Evolutionary conservation across 2,797 vertebrate genomes (phyloP).

Genomic region (Oreortyx pictus): DNA sequence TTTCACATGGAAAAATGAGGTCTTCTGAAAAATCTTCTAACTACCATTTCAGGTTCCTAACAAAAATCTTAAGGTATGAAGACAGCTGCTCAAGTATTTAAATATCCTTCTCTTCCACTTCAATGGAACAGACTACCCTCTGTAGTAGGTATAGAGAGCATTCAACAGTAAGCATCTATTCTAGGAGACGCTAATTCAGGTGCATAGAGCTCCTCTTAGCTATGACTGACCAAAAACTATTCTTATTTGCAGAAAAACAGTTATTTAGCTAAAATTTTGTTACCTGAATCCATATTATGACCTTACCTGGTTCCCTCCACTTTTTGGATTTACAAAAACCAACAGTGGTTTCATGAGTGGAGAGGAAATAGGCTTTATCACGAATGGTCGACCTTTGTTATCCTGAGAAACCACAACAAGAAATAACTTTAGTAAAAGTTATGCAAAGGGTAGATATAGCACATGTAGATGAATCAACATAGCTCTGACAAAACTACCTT

Average conservation of each 20-base stretch:
- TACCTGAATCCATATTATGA: neutral
- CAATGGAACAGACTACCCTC: neutral
- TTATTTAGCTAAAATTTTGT: neutral
- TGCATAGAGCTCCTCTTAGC: neutral
- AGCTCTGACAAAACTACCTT: neutral
- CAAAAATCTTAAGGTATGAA: neutral
- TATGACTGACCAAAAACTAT: neutral
- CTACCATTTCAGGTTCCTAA: neutral
- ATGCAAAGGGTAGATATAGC: neutral
- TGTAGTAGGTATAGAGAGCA: neutral
- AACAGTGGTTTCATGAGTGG: conserved; percentile 98
- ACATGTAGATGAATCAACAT: neutral
- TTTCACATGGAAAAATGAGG: neutral
- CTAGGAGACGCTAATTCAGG: neutral
- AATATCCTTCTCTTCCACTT: neutral
- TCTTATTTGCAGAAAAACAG: neutral
- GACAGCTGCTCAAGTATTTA: neutral
- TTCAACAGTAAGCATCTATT: neutral
- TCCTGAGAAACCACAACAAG: conserved; percentile 81
- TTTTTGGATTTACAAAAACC: conserved; percentile 98
- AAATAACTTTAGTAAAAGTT: neutral
- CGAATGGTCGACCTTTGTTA: conserved; percentile 94
- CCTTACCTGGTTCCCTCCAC: conserved; percentile 96
- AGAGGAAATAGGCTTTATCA: conserved; percentile 95
- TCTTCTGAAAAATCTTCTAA: neutral